A percentile compares a stretch with the other conserved stretches of the same genome.
Evolutionary conservation across 2,113 vertebrate species (phyloP).

Genomic region (Pachypanchax playfairii): DNA sequence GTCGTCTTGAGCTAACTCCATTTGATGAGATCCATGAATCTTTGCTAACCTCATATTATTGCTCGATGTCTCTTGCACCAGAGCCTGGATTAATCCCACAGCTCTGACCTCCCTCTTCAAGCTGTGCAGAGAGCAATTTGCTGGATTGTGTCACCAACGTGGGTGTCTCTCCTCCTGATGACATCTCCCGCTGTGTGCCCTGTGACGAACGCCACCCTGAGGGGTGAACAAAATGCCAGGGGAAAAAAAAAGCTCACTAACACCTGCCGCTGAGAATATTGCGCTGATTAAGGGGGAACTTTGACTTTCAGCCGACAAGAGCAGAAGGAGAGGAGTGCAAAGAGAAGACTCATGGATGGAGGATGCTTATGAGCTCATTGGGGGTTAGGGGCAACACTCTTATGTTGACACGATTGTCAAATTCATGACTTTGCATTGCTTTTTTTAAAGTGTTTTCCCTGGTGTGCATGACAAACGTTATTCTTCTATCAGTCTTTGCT

Average conservation of each 20-base stretch:
- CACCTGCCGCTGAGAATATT: conserved; percentile 78
- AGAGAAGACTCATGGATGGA: conserved; percentile 30
- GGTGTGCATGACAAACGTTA: conserved; percentile 14
- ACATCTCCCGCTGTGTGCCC: conserved; percentile 65
- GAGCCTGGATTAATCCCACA: conserved; percentile 37
- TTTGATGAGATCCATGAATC: conserved; percentile 11
- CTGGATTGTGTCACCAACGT: conserved; percentile 73
- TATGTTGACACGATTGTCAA: conserved; percentile 47
- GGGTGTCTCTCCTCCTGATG: conserved; percentile 71
- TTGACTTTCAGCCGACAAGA: conserved; percentile 68
- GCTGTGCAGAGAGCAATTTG: conserved; percentile 73
- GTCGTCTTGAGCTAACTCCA: conserved; percentile 19
- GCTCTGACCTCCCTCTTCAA: conserved; percentile 63
- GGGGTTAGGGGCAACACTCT: conserved; percentile 46
- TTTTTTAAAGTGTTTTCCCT: conserved; percentile 13
- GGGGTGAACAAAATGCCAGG: conserved; percentile 71
- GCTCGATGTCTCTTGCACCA: conserved; percentile 18
- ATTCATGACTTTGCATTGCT: conserved; percentile 30
- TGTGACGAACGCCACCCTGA: conserved; percentile 56
- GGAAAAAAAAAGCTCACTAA: conserved; percentile 63
- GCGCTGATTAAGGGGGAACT: conserved; percentile 76
- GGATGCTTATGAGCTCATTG: conserved; percentile 15
- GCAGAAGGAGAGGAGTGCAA: conserved; percentile 60
- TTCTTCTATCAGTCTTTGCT: neutral
- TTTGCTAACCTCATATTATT: conserved; percentile 29